Conservation (phyloP, 1,140 invertebrate genomes). For the Chrysoperla carnea region DNA sequence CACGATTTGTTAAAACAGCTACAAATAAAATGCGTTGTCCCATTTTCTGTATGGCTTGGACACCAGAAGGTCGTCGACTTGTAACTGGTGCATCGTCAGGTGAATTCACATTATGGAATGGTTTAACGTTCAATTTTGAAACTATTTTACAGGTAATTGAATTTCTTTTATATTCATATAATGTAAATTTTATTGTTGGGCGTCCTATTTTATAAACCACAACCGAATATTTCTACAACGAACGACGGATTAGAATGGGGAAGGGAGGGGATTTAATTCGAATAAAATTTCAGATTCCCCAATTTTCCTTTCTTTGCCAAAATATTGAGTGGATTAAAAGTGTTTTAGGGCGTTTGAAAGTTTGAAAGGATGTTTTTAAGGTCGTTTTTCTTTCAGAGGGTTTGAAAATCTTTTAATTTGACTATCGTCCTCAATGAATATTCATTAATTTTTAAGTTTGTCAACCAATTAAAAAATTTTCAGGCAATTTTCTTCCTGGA, state of each 20-base stretch:
- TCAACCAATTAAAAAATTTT: too few species aligned
- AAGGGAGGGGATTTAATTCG: background rate
- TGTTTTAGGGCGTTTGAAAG: too few species aligned
- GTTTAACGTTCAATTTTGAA: constrained; percentile 99
- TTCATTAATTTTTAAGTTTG: too few species aligned
- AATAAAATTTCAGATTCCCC: background rate
- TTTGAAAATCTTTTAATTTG: too few species aligned
- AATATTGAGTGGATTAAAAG: too few species aligned
- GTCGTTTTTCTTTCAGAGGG: too few species aligned
- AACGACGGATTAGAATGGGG: background rate
- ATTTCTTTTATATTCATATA: background rate
- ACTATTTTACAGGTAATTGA: constrained; percentile 90
- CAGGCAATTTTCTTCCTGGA: too few species aligned
- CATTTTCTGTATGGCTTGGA: constrained; percentile 98
- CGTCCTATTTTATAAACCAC: too few species aligned
- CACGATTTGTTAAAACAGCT: constrained; percentile 91
- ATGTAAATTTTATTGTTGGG: background rate
- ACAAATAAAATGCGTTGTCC: constrained; percentile 99
- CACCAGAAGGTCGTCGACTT: constrained; percentile 90
- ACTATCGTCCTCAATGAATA: too few species aligned
- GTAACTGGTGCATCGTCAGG: constrained; percentile 98
- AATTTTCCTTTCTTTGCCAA: too few species aligned
- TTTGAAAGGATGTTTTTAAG: too few species aligned
- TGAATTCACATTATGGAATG: constrained; percentile 99
- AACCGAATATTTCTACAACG: background rate